These are phyloP conservation scores for Hystrix brachyura DNA, from an alignment of 2,113 vertebrate genomes.

Conservation along the genomic window DNA sequence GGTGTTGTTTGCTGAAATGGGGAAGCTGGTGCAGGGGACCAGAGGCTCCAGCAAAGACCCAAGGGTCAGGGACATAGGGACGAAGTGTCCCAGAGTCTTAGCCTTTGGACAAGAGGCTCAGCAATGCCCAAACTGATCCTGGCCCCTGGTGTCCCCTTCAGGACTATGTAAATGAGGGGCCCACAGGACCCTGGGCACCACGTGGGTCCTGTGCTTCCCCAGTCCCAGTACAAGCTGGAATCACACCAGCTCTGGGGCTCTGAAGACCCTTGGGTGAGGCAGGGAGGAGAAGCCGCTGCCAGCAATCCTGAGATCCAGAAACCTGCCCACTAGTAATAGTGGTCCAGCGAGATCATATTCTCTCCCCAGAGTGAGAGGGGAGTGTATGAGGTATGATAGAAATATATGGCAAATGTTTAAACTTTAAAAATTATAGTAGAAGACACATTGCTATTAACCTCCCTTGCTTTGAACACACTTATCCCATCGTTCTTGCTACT, in stretches of 20 bases:
- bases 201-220: neutral
- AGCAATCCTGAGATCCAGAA: neutral
- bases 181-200: fast-evolving
- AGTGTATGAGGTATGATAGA: neutral
- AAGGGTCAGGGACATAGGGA: neutral
- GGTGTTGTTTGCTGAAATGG: neutral
- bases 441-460: neutral
- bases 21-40: neutral
- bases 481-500: neutral
- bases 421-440: neutral
- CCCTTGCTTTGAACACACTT: neutral
- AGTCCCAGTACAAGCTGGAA: neutral
- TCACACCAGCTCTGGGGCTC: neutral
- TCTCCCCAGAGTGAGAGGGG: neutral
- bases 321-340: neutral
- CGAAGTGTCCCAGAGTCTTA: fast-evolving
- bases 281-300: neutral
- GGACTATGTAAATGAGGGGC: neutral
- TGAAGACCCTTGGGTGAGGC: neutral
- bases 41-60: neutral
- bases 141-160: neutral
- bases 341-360: neutral
- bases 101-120: neutral
- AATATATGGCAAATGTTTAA: neutral
- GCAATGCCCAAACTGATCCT: too few species aligned